Evolutionary conservation across 1,140 invertebrate species (phyloP), one percentile per base, ranked within the genome.

Genomic region (Araneus ventricosus): DNA sequence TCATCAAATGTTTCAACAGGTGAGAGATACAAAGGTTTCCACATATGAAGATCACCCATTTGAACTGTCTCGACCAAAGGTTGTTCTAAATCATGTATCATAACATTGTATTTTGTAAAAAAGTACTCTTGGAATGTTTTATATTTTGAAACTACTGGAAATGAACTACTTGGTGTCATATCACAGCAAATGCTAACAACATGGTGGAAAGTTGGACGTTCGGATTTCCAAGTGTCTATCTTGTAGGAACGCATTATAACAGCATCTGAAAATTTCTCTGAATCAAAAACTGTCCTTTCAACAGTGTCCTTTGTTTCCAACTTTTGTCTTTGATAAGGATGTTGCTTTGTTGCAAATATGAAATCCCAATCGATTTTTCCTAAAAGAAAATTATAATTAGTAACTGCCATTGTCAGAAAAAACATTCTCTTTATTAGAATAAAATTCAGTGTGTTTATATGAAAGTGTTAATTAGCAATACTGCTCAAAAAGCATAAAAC

Each of bases 51-150:
- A 34, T 10, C 8, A 14, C 24, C 30, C 39, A 41, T 45, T 14
- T 85, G 34, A n/a, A 85, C 22, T n/a, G 94, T 99, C 95, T 99
- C 99, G 3, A 99, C 95, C 22, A 99, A 95, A 27, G 98, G 98
- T 95, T 99, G 99, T 4, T 97, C 95, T 5, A 96, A 95, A 96
- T 99, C 98, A 94, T 98, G 98, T 94, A 99, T 98, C 63, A 96
- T 96, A 67, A 99, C 97, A n/a, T 97, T 96, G 95, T 99, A 99
- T 95, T 99, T 99, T 61, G 97, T 96, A 34, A 96, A 96, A 95
- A 99, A 99, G 96, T 99, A 99, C 94, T 99, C 97, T 94, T 98
- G 97, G 96, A 99, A 99, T 20, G 98, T 99, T 94, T 97, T 97
- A 95, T 99, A 99, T 0, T 89, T 97, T 24, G 97, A 95, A 14